Evolutionary conservation across 2,888 invertebrate genomes (phyloP), one percentile per base, ranked within the genome.

Genomic region (Auanema freiburgensis): DNA sequence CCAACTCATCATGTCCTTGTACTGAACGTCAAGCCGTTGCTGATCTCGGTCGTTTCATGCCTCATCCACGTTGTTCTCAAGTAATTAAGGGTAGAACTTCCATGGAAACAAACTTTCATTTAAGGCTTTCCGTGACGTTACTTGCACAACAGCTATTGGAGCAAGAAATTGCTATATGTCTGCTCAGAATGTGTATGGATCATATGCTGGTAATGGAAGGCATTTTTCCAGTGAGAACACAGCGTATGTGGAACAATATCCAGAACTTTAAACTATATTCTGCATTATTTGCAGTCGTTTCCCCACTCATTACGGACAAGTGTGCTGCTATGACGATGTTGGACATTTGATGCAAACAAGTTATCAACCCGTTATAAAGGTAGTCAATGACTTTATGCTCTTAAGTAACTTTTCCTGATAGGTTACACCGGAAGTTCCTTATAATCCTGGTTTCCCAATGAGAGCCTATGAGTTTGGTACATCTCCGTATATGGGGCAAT

Each of bases 291-390:
- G 56, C 66, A 80, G 81, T 40, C 77, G 78, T 11, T 77, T 79
- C 71, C 74, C 78, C 21, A 83, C 85, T 10, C 81, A 80, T 58
- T 82, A 83, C 58, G 96, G 95, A 59, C 96, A 96, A 83, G 94
- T 96, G 83, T 98, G 97, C 80, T 98, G 97, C 84, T 98, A 97
- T 84, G 93, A 94, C 84, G 91, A 91, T 81, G 91, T 92, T 78
- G 90, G 91, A 1, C 91, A 89, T 85, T 88, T 98, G 25, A 92
- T 94, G 91, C 87, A 95, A 85, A 92, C 95, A 0, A 92, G 92
- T 77, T 97, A 97, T 85, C 92, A 94, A 80, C 91, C 91, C 87
- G 78, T 83, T 21, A 75, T 82, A 46, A 78, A 81, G 64, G 76
- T 72, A 14, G 33, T 23, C 2, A 33, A 55, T 25, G 55, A 11